phyloP scores from a whole-genome alignment of 2,113 vertebrate genomes.

The Athene cunicularia region DNA sequence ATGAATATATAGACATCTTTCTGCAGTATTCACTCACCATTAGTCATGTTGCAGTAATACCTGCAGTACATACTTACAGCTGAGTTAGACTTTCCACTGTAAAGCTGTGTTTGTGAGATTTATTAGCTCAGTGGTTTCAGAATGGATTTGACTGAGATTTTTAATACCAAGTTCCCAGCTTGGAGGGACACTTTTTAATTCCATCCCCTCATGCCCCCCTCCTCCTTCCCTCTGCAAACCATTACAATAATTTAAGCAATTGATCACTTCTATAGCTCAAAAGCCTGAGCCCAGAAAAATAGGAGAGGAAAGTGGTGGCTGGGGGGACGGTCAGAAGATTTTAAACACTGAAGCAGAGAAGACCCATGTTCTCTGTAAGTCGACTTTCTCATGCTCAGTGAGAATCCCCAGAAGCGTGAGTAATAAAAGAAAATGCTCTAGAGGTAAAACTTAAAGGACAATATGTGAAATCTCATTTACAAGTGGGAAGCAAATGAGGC shows the following conservation, averaged over 20 bases:
- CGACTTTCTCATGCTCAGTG: conserved; percentile 24
- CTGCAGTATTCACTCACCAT: conserved; percentile 26
- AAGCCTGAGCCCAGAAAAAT: neutral
- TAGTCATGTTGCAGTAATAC: conserved; percentile 63
- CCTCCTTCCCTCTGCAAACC: conserved; percentile 20
- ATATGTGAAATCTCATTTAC: conserved; percentile 49
- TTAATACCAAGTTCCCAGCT: conserved; percentile 69
- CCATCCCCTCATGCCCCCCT: neutral
- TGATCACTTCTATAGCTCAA: conserved; percentile 6
- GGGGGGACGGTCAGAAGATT: neutral
- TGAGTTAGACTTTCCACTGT: conserved; percentile 66
- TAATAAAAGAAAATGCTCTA: conserved; percentile 49
- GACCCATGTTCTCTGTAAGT: neutral
- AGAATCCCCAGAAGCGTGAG: conserved; percentile 32
- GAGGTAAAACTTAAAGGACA: conserved; percentile 58
- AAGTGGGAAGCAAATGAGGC: conserved; percentile 56
- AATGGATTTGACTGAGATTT: conserved; percentile 61
- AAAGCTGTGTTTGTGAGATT: conserved; percentile 62
- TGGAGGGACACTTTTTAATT: conserved; percentile 63
- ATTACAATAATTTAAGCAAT: conserved; percentile 45
- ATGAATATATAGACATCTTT: conserved; percentile 62
- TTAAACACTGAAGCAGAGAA: neutral
- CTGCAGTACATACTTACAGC: conserved; percentile 54
- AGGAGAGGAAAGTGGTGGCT: neutral
- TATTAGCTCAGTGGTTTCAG: conserved; percentile 59